A percentile compares a stretch with the other conserved stretches of the same genome.
Evolutionary conservation across 2,113 vertebrate genomes (phyloP).

Genomic region (Tyrannus savana): DNA sequence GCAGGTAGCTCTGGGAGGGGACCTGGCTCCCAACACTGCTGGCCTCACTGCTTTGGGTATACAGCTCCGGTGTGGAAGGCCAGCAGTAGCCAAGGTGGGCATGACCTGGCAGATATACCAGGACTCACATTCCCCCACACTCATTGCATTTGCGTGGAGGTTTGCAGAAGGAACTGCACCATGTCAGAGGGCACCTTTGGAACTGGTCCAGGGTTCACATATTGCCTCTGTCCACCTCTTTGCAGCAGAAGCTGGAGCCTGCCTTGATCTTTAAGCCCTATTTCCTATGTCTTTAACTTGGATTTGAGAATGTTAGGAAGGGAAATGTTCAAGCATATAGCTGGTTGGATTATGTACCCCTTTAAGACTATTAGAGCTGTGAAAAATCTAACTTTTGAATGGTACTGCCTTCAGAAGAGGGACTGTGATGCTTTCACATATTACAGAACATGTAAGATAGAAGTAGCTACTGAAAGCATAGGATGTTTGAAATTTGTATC

Average conservation of each 20-base stretch:
- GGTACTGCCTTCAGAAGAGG: background rate
- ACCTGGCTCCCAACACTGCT: accelerated
- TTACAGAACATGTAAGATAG: background rate
- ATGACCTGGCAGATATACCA: accelerated
- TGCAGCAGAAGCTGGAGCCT: background rate
- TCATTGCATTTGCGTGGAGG: accelerated
- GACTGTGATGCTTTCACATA: background rate
- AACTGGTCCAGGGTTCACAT: accelerated
- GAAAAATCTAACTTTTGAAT: background rate
- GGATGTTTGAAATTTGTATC: background rate
- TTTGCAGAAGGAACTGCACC: background rate
- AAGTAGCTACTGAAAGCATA: background rate
- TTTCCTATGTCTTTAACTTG: background rate
- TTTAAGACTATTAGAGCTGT: background rate
- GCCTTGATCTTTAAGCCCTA: background rate
- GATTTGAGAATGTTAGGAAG: background rate
- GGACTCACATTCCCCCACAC: too few species aligned
- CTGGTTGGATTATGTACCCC: background rate
- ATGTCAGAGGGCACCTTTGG: background rate
- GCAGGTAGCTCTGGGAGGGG: too few species aligned
- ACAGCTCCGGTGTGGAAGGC: accelerated
- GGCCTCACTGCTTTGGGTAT: accelerated
- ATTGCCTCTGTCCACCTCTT: background rate
- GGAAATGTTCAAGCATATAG: accelerated
- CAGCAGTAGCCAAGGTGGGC: background rate